These are phyloP conservation scores for Petaurus breviceps DNA, from an alignment of 2,113 vertebrate genomes.

Conservation along the genomic window DNA sequence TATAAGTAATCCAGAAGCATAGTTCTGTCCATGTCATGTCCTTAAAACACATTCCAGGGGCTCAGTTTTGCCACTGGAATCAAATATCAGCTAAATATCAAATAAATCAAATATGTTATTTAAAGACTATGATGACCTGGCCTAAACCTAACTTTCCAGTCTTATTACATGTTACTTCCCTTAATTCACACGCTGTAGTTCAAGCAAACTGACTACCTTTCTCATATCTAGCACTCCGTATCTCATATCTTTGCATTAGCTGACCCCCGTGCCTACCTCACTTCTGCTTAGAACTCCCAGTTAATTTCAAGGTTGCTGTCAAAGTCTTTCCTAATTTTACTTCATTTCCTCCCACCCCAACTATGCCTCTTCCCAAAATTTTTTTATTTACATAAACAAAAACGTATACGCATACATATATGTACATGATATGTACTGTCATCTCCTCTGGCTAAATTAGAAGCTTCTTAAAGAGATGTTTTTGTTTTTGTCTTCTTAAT, in stretches of 20 bases:
- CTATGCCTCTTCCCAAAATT: no score
- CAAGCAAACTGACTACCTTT: not conserved
- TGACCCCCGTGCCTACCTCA: not conserved
- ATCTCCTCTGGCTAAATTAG: not conserved
- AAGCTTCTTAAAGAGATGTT: not conserved
- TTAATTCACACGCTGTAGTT: not conserved
- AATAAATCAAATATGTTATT: no score
- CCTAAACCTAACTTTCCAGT: not conserved
- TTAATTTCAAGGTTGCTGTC: not conserved
- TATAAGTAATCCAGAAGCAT: not conserved
- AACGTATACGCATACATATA: no score
- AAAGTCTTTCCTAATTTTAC: not conserved
- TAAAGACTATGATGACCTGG: not conserved
- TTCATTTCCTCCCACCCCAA: not conserved
- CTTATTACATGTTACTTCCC: not conserved
- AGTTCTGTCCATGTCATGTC: not conserved
- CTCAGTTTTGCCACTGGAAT: not conserved
- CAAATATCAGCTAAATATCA: no score
- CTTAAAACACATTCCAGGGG: not conserved
- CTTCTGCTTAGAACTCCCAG: not conserved
- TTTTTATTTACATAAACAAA: no score
- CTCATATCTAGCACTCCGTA: not conserved
- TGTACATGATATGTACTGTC: not conserved
- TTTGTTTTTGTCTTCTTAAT: not conserved
- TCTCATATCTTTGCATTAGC: not conserved